phyloP scores from a whole-genome alignment of 2,797 vertebrate genomes.

The Emys orbicularis region DNA sequence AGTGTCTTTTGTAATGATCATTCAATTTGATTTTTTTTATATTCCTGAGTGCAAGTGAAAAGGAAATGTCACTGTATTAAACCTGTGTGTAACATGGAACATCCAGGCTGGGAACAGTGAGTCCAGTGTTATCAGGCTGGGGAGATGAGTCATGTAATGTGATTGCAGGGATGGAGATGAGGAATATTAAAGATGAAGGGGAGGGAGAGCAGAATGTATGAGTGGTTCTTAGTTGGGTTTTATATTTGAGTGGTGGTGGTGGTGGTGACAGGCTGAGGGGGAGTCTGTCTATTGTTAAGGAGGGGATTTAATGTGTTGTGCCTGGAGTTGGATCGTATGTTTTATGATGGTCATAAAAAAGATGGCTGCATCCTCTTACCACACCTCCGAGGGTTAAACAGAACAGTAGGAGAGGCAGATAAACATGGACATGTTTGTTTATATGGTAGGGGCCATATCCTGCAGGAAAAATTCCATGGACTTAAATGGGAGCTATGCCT shows the following conservation, averaged over 20 bases:
- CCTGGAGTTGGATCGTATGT: not conserved
- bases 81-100: not conserved
- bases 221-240: not conserved
- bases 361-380: not conserved
- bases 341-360: not conserved
- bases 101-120: not conserved
- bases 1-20: not conserved
- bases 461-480: not conserved
- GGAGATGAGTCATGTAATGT: not conserved
- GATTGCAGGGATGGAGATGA: not conserved
- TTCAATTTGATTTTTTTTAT: conserved; percentile 6
- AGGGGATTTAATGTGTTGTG: not conserved
- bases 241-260: not conserved
- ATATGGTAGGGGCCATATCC: not conserved
- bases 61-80: not conserved
- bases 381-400: not conserved
- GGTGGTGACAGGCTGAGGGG: not conserved
- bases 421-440: not conserved
- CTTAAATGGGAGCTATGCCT: not conserved
- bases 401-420: not conserved
- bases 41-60: not conserved
- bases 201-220: not conserved
- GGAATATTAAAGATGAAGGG: not conserved
- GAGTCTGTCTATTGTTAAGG: not conserved
- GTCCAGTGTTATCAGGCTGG: not conserved